Percentiles rank a stretch among this genome's conserved stretches.
phyloP scores from a whole-genome alignment of 2,797 vertebrate species.

The Crenichthys baileyi region DNA sequence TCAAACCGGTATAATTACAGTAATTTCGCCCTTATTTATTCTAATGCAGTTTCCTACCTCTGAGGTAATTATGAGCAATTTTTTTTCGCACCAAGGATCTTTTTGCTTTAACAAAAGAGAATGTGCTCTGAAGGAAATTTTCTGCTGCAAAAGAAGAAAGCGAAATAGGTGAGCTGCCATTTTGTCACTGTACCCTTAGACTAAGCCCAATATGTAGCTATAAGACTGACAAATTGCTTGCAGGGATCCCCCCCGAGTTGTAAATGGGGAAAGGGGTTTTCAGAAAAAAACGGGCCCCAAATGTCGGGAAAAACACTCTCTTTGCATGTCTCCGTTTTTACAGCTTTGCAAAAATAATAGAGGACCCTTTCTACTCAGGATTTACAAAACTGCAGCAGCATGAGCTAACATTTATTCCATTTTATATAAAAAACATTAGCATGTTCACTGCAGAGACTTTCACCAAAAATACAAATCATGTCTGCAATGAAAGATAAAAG shows the following conservation, averaged over 20 bases:
- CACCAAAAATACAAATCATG: slow-evolving; percentile 3
- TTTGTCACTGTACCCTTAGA: slow-evolving; percentile 88
- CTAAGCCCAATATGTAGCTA: slow-evolving; percentile 71
- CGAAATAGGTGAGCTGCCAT: slow-evolving; percentile 95
- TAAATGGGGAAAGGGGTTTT: slow-evolving; percentile 92
- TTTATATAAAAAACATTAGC: background rate
- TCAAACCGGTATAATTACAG: slow-evolving; percentile 99
- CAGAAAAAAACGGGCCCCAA: too few species aligned
- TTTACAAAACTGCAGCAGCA: background rate
- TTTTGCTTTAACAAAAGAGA: slow-evolving; percentile 99
- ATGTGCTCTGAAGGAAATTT: slow-evolving; percentile 98
- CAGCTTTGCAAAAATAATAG: background rate
- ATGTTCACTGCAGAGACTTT: background rate
- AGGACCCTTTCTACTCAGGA: background rate
- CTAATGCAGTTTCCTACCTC: slow-evolving; percentile 99
- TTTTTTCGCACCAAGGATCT: slow-evolving; percentile 96
- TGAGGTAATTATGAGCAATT: slow-evolving; percentile 99
- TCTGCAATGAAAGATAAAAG: background rate
- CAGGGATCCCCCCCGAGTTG: slow-evolving; percentile 95
- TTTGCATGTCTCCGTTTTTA: background rate
- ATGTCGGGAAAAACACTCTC: too few species aligned
- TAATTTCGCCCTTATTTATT: slow-evolving; percentile 99
- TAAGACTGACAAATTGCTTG: slow-evolving; percentile 98
- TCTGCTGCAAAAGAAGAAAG: slow-evolving; percentile 85
- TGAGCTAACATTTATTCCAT: background rate